phyloP scores from a whole-genome alignment of 2,797 vertebrate genomes.

The Poecilia picta region DNA sequence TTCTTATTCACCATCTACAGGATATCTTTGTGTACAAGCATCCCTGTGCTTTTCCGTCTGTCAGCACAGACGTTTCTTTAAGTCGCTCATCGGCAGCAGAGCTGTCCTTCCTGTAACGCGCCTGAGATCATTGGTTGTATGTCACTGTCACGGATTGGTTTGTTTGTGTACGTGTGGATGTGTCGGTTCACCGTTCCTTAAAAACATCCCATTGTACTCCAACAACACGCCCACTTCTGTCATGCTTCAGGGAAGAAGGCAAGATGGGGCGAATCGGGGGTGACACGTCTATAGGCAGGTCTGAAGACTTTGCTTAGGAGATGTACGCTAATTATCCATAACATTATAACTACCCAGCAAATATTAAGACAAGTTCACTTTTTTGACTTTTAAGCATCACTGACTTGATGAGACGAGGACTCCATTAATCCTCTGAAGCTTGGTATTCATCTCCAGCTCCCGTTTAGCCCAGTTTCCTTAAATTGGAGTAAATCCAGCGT shows the following conservation, averaged over 20 bases:
- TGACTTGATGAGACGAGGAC: background rate
- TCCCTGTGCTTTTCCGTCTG: conserved; percentile 34
- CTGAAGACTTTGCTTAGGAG: conserved; percentile 48
- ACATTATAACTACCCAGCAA: conserved; percentile 6
- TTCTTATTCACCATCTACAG: conserved; percentile 11
- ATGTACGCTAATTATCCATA: conserved; percentile 16
- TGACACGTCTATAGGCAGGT: conserved; percentile 69
- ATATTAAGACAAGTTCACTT: background rate
- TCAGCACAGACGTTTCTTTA: conserved; percentile 48
- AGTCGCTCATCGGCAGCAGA: conserved; percentile 64
- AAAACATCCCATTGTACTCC: conserved; percentile 71
- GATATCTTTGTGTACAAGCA: conserved; percentile 4
- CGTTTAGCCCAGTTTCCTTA: background rate
- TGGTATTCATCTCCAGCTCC: background rate
- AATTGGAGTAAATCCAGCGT: background rate
- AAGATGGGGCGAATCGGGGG: conserved; percentile 74
- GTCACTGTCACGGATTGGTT: conserved; percentile 34
- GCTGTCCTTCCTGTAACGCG: conserved; percentile 54
- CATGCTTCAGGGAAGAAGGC: conserved; percentile 75
- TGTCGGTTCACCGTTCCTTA: conserved; percentile 64
- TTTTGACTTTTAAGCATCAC: background rate
- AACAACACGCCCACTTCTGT: conserved; percentile 62
- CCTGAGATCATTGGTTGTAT: conserved; percentile 59
- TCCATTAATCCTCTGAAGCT: background rate
- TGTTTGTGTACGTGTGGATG: conserved; percentile 48